These are phyloP conservation scores for Acanthopleura granulata DNA, from an alignment of 2,888 invertebrate genomes.

Conservation along the genomic window DNA sequence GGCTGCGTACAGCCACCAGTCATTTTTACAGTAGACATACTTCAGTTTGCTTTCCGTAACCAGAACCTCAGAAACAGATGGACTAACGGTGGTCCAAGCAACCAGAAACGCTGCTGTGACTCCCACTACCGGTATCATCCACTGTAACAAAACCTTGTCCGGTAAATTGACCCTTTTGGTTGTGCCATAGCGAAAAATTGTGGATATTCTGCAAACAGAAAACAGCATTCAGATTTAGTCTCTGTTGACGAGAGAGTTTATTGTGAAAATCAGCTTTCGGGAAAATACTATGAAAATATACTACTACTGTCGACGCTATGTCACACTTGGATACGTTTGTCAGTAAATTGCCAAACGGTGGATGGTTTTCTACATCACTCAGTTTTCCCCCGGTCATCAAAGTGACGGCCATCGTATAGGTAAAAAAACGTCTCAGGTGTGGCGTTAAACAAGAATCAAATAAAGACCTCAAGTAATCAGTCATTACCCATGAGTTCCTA, in stretches of 20 bases:
- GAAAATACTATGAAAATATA: too few relatives aligned
- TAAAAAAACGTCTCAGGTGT: too few relatives aligned
- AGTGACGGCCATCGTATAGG: too few relatives aligned
- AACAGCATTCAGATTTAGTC: neutral
- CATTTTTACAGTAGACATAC: slow-evolving; percentile 90
- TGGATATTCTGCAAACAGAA: slow-evolving; percentile 79
- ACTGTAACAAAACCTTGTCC: slow-evolving; percentile 90
- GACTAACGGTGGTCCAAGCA: slow-evolving; percentile 83
- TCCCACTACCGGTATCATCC: slow-evolving; percentile 92
- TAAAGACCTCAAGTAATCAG: too few relatives aligned
- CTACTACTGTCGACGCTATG: too few relatives aligned
- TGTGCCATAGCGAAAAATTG: slow-evolving; percentile 93
- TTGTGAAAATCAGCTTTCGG: neutral
- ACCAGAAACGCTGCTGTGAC: slow-evolving; percentile 90
- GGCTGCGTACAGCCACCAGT: slow-evolving; percentile 95
- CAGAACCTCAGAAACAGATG: slow-evolving; percentile 38
- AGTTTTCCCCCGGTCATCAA: too few relatives aligned
- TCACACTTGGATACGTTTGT: too few relatives aligned
- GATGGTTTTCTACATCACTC: too few relatives aligned
- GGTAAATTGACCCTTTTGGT: slow-evolving; percentile 93
- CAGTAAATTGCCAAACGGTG: too few relatives aligned
- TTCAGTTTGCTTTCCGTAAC: slow-evolving; percentile 75
- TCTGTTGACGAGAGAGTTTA: neutral
- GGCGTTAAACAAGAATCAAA: too few relatives aligned
- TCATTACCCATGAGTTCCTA: too few relatives aligned